These are phyloP conservation scores for Linurgus olivaceus DNA, from an alignment of 2,797 vertebrate species.

Conservation along the genomic window DNA sequence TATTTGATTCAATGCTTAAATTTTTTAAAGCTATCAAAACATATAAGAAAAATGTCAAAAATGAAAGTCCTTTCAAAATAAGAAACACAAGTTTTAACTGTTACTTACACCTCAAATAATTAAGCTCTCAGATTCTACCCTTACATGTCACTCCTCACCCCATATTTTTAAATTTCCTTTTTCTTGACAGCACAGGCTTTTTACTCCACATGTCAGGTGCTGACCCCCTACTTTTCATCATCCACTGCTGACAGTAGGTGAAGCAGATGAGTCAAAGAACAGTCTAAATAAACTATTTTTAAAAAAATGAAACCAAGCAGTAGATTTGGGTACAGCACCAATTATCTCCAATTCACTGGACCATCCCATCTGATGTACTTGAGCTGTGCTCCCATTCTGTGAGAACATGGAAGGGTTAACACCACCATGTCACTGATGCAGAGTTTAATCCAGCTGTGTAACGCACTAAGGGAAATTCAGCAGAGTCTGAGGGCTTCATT, in stretches of 20 bases:
- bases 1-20: not conserved
- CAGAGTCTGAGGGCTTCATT: not conserved
- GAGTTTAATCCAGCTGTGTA: not conserved
- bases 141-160: not conserved
- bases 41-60: not conserved
- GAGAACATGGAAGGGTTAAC: not conserved
- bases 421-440: not conserved
- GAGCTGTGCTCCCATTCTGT: not conserved
- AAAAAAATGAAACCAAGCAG: not conserved
- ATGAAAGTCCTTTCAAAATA: not conserved
- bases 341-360: not conserved
- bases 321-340: not conserved
- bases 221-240: not conserved
- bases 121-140: not conserved
- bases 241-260: not conserved
- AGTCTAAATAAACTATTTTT: not conserved
- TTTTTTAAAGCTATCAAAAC: not conserved
- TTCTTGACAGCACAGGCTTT: not conserved
- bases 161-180: not conserved
- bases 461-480: accelerated
- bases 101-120: not conserved
- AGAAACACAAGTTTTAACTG: not conserved
- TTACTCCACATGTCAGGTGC: not conserved
- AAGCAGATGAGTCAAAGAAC: not conserved
- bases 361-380: not conserved